These are phyloP conservation scores for Dasypogon diadema DNA, from an alignment of 2,888 invertebrate species.

Conservation along the genomic window DNA sequence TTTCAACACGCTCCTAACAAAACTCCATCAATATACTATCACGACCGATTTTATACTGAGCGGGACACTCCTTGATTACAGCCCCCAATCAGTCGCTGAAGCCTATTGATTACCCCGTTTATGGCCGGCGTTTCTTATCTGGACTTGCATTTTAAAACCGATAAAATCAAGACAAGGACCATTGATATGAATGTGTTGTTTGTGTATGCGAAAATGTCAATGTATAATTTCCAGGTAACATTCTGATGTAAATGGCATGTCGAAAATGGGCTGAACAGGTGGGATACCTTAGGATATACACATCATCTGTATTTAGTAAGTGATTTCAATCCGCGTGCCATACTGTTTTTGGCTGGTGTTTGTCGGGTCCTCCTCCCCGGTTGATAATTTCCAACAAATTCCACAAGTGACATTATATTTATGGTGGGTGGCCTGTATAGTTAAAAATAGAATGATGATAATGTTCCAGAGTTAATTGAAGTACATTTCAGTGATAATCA, in stretches of 20 bases:
- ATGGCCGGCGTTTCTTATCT: background rate
- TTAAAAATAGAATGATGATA: too few species aligned
- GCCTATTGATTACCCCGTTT: background rate
- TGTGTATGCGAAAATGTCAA: background rate
- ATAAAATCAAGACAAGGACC: background rate
- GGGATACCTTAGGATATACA: background rate
- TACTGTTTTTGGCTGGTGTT: background rate
- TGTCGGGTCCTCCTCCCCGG: too few species aligned
- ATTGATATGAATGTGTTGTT: background rate
- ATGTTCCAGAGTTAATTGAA: too few species aligned
- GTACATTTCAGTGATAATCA: too few species aligned
- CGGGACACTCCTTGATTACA: slow-evolving; percentile 1
- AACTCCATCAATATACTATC: background rate
- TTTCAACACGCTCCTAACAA: background rate
- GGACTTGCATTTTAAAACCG: slow-evolving; percentile 13
- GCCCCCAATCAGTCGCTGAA: slow-evolving; percentile 12
- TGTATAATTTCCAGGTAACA: background rate
- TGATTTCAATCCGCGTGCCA: slow-evolving; percentile 25
- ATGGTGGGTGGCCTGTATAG: too few species aligned
- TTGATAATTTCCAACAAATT: too few species aligned
- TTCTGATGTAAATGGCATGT: background rate
- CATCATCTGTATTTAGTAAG: background rate
- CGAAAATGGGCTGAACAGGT: background rate
- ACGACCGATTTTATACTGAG: background rate
- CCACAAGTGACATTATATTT: too few species aligned